Base-by-base conservation (phyloP, 2,113 vertebrate genomes). In the Antechinus stuartii region DNA sequence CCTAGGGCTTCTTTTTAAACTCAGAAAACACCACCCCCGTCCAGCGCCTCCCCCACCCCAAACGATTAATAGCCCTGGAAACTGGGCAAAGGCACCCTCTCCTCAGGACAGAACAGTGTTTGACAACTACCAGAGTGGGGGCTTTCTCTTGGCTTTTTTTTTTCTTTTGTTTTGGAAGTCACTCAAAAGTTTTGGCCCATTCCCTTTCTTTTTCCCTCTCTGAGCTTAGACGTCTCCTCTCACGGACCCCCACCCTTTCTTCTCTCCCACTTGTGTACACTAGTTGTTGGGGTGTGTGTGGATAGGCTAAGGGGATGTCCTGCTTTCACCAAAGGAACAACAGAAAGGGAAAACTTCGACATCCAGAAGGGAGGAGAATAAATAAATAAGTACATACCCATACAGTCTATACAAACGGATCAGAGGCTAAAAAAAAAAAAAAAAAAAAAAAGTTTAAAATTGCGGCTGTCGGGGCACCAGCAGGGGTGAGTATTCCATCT, bases 271-370 rank as follows among this genome's bases (percentile, higher is more conserved):
- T 95, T 46, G 96, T 90, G 94, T 55, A 42, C 76, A 96, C 93
- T 92, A 26, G 94, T 97, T 96, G 94, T 93, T 90, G 5, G 92
- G 91, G 90, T 68, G 55, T 50, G 96, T 95, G 92, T 89, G 52
- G 96, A 95, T 95, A 95, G 95, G 95, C 97, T 94, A 96, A 97
- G 96, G 98, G 98, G 96, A 98, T 98, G 98, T 97, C 96, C 96
- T 98, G 97, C 96, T 96, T 96, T 53, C 97, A 96, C 92, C 97
- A 97, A 97, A 96, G 95, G 94, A 95, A 68, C 96, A 30, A 50
- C 96, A 76, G 89, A 89, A 90, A 97, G 96, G 95, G 96, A 49
- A 97, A 92, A 93, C 96, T 95, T 94, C 89, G 91, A 26, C 95
- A 47, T 25, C 68, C 94, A 95, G 94, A 95, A 97, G 91, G 90